A percentile compares a stretch with the other conserved stretches of the same genome.
Conservation (phyloP, 2,797 vertebrate species). For the Acanthis flammea region DNA sequence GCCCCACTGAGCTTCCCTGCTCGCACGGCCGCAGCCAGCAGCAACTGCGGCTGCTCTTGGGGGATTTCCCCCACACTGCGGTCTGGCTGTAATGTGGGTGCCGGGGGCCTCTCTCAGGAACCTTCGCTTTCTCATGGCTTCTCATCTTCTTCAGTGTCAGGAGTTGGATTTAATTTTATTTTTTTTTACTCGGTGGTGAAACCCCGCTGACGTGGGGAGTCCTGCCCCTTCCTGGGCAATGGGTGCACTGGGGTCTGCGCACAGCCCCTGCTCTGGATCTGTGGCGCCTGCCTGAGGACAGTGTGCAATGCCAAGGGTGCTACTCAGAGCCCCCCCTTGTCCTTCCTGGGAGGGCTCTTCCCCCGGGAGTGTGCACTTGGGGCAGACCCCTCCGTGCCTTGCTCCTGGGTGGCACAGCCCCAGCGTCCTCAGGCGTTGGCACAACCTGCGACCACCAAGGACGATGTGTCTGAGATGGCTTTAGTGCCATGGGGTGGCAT, state of each 20-base stretch:
- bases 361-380: accelerated
- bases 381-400: not conserved
- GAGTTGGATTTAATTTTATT: not conserved
- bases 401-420: not conserved
- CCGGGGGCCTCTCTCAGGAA: not conserved
- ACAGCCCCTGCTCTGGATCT: not conserved
- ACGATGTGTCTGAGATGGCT: not conserved
- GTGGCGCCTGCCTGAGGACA: not conserved
- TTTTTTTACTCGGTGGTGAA: accelerated
- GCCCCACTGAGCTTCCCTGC: not conserved
- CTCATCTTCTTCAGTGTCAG: not conserved
- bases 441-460: not conserved
- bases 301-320: accelerated
- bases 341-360: not conserved
- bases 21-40: accelerated
- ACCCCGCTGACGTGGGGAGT: accelerated
- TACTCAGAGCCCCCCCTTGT: not conserved
- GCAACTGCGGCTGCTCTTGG: not conserved
- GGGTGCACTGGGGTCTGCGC: not conserved
- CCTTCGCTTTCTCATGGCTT: not conserved
- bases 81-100: not conserved
- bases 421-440: accelerated
- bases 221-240: not conserved
- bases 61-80: not conserved
- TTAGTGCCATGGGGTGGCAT: not conserved